Evolutionary conservation across 1,140 invertebrate genomes (phyloP), one percentile per base, ranked within the genome.

Genomic region (Caenorhabditis briggsae): DNA sequence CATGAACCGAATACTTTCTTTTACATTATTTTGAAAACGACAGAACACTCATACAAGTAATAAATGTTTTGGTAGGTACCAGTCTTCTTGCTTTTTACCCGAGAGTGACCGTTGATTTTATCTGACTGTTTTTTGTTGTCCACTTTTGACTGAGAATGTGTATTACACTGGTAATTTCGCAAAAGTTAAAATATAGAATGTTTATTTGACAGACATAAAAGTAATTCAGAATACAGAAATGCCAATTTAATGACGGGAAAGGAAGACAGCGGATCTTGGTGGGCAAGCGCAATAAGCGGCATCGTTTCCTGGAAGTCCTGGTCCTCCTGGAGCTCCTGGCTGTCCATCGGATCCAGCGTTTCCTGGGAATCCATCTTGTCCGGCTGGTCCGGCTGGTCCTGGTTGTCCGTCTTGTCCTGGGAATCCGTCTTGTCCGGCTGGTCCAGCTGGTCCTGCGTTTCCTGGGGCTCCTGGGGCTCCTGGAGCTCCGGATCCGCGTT

Each of bases 201-300:
- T 43, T 70, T 70, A 46, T 46, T 70, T 70, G 33, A 43, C 3
- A 25, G 64, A 46, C 33, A 70, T 70, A 16, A 23, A 18, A 43
- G 14, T 11, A 18, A 70, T 70, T 43, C 6, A 7, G 64, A 46
- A 70, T 18, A 70, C 64, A 70, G 18, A 43, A n/a, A 46, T 25
- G 14, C 14, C 16, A 78, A 43, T 53, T 50, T 78, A 78, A 78
- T 50, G 43, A 25, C 85, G 74, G 41, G 78, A 82, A 55, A 86
- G 43, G 85, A 86, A 86, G 25, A 86, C 87, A 50, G 87, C 65
- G 55, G 87, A 88, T 46, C 87, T 59, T 46, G 87, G 87, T 48
- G 87, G 87, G 87, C 87, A 88, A 70, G 87, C 87, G 74, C 87
- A 88, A 59, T 88, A 88, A 64, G 83, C 83, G 48, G 87, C 83